These are phyloP conservation scores for Phortica variegata DNA, from an alignment of 1,140 invertebrate genomes.

Conservation along the genomic window DNA sequence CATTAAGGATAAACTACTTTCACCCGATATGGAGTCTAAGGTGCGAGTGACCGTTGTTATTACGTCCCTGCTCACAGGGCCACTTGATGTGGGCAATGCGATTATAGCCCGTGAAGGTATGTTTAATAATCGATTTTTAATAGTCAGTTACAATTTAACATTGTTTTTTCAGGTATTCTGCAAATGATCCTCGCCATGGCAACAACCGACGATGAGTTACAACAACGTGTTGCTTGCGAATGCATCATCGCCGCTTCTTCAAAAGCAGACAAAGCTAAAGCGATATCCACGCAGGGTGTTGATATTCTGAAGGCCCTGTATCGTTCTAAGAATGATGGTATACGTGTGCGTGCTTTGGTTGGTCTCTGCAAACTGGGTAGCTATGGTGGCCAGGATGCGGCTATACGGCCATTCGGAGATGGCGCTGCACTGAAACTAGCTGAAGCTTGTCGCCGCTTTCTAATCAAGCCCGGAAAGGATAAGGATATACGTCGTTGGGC, in stretches of 20 bases:
- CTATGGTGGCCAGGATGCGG: constrained; percentile 94
- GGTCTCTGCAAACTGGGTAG: constrained; percentile 97
- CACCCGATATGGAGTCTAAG: constrained; percentile 88
- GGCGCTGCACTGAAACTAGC: constrained; percentile 92
- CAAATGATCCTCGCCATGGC: constrained; percentile 98
- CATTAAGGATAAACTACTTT: constrained; percentile 82
- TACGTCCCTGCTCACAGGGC: constrained; percentile 87
- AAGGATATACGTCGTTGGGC: constrained; percentile 92
- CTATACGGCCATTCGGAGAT: constrained; percentile 90
- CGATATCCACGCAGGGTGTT: constrained; percentile 88
- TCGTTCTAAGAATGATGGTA: constrained; percentile 85
- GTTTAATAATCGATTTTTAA: not conserved
- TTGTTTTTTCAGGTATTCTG: constrained; percentile 66
- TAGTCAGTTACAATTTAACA: not conserved
- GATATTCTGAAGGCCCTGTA: constrained; percentile 94
- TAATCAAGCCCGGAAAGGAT: constrained; percentile 83
- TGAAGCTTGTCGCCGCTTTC: constrained; percentile 87
- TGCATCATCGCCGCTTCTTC: constrained; percentile 94
- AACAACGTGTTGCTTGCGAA: constrained; percentile 93
- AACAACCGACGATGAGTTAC: constrained; percentile 76
- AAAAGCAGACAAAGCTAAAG: constrained; percentile 94
- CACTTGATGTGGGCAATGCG: constrained; percentile 91
- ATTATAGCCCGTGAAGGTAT: constrained; percentile 81
- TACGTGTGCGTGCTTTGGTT: constrained; percentile 85
- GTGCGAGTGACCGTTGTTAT: constrained; percentile 84